Percentiles rank a stretch among this genome's conserved stretches.
Evolutionary conservation across 2,797 vertebrate genomes (phyloP).

Genomic region (Dallia pectoralis): DNA sequence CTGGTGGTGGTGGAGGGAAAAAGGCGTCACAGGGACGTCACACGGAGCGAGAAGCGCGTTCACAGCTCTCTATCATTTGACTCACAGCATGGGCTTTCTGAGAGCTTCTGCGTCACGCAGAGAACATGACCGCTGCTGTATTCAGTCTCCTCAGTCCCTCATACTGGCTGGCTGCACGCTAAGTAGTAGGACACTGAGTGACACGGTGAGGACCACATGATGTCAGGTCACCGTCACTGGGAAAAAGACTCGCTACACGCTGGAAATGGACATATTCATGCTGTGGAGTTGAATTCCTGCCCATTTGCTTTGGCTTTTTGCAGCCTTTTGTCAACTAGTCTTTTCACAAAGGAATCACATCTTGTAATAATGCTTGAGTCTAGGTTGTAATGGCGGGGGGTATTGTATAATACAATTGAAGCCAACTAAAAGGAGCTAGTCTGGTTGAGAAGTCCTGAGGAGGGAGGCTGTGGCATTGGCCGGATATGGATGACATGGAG

Average conservation of each 20-base stretch:
- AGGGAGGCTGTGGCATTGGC: constrained; percentile 12
- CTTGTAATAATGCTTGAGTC: background rate
- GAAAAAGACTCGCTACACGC: background rate
- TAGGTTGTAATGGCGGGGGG: background rate
- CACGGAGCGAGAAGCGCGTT: constrained; percentile 1
- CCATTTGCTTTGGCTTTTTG: background rate
- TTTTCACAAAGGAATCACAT: background rate
- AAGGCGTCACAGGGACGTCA: constrained; percentile 39
- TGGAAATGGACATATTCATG: background rate
- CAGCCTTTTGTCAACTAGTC: background rate
- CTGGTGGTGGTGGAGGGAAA: constrained; percentile 60
- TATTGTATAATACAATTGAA: background rate
- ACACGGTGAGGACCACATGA: background rate
- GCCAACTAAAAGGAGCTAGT: constrained; percentile 5
- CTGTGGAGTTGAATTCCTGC: background rate
- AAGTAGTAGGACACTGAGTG: background rate
- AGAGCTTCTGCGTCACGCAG: background rate
- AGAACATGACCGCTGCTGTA: background rate
- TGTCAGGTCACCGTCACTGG: background rate
- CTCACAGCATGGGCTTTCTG: constrained; percentile 18
- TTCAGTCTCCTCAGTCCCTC: background rate
- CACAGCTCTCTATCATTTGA: background rate
- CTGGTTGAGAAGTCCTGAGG: constrained; percentile 14
- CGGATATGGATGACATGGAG: constrained; percentile 8
- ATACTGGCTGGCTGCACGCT: background rate